Evolutionary conservation across 2,797 vertebrate species (phyloP), one percentile per base, ranked within the genome.

Genomic region (Pyrocephalus nanus): DNA sequence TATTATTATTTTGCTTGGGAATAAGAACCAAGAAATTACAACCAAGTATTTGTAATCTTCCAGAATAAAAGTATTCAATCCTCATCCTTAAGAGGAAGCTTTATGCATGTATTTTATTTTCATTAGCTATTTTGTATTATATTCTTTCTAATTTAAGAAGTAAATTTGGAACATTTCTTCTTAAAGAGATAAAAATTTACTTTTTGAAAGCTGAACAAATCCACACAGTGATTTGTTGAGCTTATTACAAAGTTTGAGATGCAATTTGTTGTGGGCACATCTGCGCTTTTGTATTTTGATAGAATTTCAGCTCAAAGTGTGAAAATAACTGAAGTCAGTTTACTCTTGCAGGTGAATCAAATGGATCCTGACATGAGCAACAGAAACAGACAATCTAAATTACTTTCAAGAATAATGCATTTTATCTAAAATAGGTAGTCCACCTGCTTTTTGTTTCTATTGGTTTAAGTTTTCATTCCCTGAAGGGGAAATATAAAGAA

Each of bases 281-380:
- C 29, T 32, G 23, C 62, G 54, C 30, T 81, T 88, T 75, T 72
- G 12, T 55, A 29, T 90, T 90, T 81, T 70, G 19, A 32, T 40
- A 55, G 47, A 62, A 45, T 58, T 93, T 82, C 50, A 93, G 12
- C n/a, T 26, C 66, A 36, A 91, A 86, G 51, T 75, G 27, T 90
- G 50, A 50, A 95, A 93, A 84, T 81, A 91, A 75, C 66, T 60
- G 55, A 77, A 95, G 38, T 72, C 73, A 88, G 43, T 70, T 88
- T 86, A 64, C 15, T 96, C 19, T 32, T 84, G 58, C 62, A 94
- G 85, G 91, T 96, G 82, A 93, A 78, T 22, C 78, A 84, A 95
- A 94, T 91, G 80, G 40, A 36, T 75, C 21, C 73, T 88, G 88
- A 91, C 71, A 78, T 15, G 55, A 86, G 62, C 66, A 92, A 88